Conservation (phyloP, 2,888 invertebrate genomes). For the Euphydryas editha region DNA sequence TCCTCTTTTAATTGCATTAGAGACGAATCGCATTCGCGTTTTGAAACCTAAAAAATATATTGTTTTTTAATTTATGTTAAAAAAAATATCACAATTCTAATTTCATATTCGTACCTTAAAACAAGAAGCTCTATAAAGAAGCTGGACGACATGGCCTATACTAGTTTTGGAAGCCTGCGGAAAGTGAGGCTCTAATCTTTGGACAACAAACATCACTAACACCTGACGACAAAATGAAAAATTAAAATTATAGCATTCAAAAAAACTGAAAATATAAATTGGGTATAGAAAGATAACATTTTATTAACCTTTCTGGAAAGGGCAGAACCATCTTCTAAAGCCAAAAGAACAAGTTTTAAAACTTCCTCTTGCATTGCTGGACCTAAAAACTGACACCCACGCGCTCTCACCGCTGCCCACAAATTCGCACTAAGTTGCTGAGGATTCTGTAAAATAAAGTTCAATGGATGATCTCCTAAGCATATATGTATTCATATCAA, state of each 20-base stretch:
- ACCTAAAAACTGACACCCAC: slow-evolving; percentile 99
- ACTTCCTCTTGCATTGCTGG: slow-evolving; percentile 99
- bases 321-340: slow-evolving; percentile 97
- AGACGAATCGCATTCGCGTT: slow-evolving; percentile 97
- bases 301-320: slow-evolving; percentile 91
- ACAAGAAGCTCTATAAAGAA: slow-evolving; percentile 98
- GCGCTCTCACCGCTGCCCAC: slow-evolving; percentile 98
- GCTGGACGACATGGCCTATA: slow-evolving; percentile 99
- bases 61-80: neutral
- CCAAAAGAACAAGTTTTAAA: slow-evolving; percentile 94
- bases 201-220: slow-evolving; percentile 99
- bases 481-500: neutral
- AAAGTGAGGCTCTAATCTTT: slow-evolving; percentile 96
- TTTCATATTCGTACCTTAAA: slow-evolving; percentile 90
- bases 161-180: slow-evolving; percentile 99
- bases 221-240: slow-evolving; percentile 67
- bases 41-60: slow-evolving; percentile 88
- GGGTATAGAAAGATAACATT: slow-evolving; percentile 6
- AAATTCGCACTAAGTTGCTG: slow-evolving; percentile 96
- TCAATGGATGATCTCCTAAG: neutral
- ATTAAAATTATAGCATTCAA: neutral
- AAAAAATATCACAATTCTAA: neutral
- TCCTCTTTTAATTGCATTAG: slow-evolving; percentile 99
- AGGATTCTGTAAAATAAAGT: slow-evolving; percentile 86
- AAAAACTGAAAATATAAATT: neutral